These are phyloP conservation scores for Melipona bicolor DNA, from an alignment of 2,888 invertebrate species.

Conservation along the genomic window DNA sequence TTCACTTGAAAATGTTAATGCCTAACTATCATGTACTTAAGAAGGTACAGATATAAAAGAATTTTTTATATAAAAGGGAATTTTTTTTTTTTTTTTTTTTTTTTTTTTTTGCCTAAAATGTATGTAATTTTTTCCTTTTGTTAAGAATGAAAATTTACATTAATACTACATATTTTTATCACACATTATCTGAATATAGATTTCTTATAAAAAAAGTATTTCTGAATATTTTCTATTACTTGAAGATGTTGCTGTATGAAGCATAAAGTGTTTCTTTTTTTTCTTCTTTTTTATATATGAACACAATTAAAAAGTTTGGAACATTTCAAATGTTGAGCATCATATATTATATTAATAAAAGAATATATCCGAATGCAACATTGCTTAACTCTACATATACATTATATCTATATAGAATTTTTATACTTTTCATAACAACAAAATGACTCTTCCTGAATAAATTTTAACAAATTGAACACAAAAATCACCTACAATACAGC, in stretches of 20 bases:
- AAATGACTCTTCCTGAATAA: slow-evolving; percentile 65
- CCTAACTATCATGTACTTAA: slow-evolving; percentile 41
- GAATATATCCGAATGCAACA: slow-evolving; percentile 73
- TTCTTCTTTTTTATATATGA: slow-evolving; percentile 51
- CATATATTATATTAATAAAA: slow-evolving; percentile 68
- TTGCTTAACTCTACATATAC: slow-evolving; percentile 69
- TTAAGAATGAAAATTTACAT: slow-evolving; percentile 41
- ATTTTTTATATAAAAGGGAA: slow-evolving; percentile 52
- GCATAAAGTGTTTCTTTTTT: slow-evolving; percentile 28
- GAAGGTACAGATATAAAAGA: slow-evolving; percentile 53
- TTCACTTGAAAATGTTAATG: slow-evolving; percentile 22
- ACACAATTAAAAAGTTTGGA: slow-evolving; percentile 72
- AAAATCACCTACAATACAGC: slow-evolving; percentile 64
- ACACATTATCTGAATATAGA: slow-evolving; percentile 55
- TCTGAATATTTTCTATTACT: slow-evolving; percentile 38
- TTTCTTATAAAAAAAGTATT: slow-evolving; percentile 51
- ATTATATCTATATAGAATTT: slow-evolving; percentile 68
- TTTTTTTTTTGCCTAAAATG: slow-evolving; percentile 40
- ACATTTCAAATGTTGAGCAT: slow-evolving; percentile 72
- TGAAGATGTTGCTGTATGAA: slow-evolving; percentile 39
- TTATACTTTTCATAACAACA: slow-evolving; percentile 67
- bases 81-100: slow-evolving; percentile 16
- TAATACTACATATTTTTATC: slow-evolving; percentile 58
- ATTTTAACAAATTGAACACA: slow-evolving; percentile 72
- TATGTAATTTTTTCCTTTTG: slow-evolving; percentile 20